These are phyloP conservation scores for Linepithema humile DNA, from an alignment of 1,140 invertebrate species.

Conservation along the genomic window DNA sequence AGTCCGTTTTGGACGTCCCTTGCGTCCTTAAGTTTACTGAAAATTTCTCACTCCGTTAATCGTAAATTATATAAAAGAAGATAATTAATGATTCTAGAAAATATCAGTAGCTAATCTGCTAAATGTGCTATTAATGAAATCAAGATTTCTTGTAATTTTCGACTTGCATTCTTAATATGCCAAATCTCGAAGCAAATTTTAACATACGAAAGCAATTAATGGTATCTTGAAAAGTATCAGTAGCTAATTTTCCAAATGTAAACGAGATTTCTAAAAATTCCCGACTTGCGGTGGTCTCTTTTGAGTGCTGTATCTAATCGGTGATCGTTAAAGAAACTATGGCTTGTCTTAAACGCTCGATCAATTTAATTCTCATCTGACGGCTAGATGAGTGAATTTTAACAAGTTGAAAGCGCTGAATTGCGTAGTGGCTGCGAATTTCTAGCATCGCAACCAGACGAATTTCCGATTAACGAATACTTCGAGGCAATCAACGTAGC, in stretches of 20 bases:
- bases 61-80: too few relatives aligned
- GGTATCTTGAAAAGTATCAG: neutral
- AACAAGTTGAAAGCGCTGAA: neutral
- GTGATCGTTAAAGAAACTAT: slow-evolving; percentile 3
- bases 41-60: too few relatives aligned
- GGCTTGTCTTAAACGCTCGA: neutral
- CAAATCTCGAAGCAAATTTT: neutral
- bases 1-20: neutral
- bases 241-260: neutral
- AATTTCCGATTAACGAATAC: slow-evolving; percentile 15
- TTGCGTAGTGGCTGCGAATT: slow-evolving; percentile 4
- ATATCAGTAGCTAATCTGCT: too few relatives aligned
- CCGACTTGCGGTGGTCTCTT: neutral
- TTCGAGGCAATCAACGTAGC: neutral
- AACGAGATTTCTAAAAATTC: neutral
- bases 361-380: slow-evolving; percentile 13
- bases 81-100: too few relatives aligned
- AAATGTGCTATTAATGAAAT: too few relatives aligned
- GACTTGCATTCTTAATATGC: neutral
- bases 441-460: neutral
- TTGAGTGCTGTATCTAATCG: neutral
- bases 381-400: neutral
- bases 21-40: too few relatives aligned
- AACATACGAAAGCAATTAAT: neutral
- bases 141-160: too few relatives aligned